Base-by-base conservation (phyloP, 2,113 vertebrate genomes). In the Urocynchramus pylzowi region DNA sequence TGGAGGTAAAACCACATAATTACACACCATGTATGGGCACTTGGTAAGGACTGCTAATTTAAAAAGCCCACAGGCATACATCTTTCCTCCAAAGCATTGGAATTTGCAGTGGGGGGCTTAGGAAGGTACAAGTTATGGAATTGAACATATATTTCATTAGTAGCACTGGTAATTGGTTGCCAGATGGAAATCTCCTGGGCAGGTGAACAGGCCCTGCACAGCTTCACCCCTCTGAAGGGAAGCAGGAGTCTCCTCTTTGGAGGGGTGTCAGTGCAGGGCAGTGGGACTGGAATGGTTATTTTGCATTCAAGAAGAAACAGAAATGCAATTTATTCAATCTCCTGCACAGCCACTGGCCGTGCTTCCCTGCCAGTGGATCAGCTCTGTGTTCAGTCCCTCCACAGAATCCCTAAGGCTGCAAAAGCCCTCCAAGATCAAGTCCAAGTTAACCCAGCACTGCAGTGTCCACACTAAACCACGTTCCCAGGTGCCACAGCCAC, bases 381-480 rank as follows among this genome's bases (percentile, higher is more conserved):
- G 30, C n/a, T 61, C 37, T 64, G 13, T 1, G 0, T 11, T 19
- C 13, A n/a, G 13, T 0, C 52, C 63, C 26, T 41, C 26, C 39
- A 26, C 9, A 39, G 53, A 20, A 11, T 1, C 53, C 53, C 30
- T 3, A 3, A 14, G 37, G 52, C 23, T 74, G 28, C 10, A 24
- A 39, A n/a, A 67, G 6, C 45, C 19, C 39, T 24, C 33, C 14
- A 15, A 8, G 19, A 8, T 3, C 60, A n/a, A 39, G 53, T 0
- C 33, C 37, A 26, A 0, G 16, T 7, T 24, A n/a, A 28, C 5
- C 52, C 60, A 81, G 22, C 22, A 10, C 5, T 0, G 1, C 37
- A 23, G 45, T 4, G 22, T 0, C 73, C 67, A 42, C 67, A 7
- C 27, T 4, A 4, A 73, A 7, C 15, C 35, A 9, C 2, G 0